Base-by-base conservation (phyloP, 35 echinoderm and acorn worm genomes). In the Holothuria glaberrima region DNA sequence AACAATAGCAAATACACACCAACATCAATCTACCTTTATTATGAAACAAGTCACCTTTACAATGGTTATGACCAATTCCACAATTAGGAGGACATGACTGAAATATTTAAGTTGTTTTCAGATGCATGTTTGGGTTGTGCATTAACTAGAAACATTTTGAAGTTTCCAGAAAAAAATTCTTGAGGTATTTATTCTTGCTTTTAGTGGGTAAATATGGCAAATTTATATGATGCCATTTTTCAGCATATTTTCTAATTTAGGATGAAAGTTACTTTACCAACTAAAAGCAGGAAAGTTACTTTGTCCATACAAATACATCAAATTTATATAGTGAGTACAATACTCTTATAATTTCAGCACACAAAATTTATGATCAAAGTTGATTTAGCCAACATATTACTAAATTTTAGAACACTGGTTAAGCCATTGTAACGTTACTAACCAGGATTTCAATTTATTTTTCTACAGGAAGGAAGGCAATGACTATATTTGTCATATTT, bases 291-390 rank as follows among this genome's bases (percentile, higher is more conserved):
- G n/a, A n/a, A n/a, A n/a, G n/a, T n/a, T 0, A 41, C 71, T 75
- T 12, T 75, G 26, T 75, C 28, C 3, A 75, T 16, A 31, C 20
- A 41, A 75, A 35, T 75, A 35, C 33, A 75, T 75, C 71, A 75
- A 10, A 75, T 75, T 30, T 75, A 41, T 75, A 12, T 19, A 75
- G 5, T 75, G 5, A 41, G 71, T 75, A 30, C 71, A 75, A 12
- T 6, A 75, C 71, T 75, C 71, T 75, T 41, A 75, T 10, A 35
- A 41, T n/a, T 75, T 75, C 71, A 75, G 26, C 71, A 75, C 71
- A 75, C 71, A 41, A 75, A 75, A 75, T 3, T 31, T 33, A 33
- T 75, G 35, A 75, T 41, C 71, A 28, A 35, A 75, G 71, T 75
- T 75, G 71, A 30, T 75, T 75, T 31, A 75, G 71, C 71, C 35